Percentiles rank a stretch among this genome's conserved stretches.
Evolutionary conservation across 2,797 vertebrate species (phyloP).

Genomic region (Sternarchorhynchus goeldii): DNA sequence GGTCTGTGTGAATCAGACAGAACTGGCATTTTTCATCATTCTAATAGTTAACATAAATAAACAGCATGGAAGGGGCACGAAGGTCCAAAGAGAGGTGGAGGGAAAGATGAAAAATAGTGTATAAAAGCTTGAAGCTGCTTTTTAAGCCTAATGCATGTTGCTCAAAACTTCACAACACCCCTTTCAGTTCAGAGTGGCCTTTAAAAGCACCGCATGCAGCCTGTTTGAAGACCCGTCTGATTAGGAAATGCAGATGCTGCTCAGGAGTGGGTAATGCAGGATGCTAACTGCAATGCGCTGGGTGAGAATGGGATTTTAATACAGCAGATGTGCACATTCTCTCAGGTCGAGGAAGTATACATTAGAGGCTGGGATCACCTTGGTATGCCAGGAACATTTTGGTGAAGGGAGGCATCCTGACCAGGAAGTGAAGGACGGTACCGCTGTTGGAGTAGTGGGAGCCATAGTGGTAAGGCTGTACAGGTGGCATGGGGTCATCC

Average conservation of each 20-base stretch:
- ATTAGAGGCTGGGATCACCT: conserved; percentile 72
- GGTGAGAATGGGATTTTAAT: background rate
- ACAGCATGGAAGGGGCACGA: conserved; percentile 47
- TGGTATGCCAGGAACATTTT: conserved; percentile 99
- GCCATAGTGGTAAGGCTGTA: conserved; percentile 97
- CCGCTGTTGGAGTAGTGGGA: conserved; percentile 99
- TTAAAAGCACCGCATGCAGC: conserved; percentile 8
- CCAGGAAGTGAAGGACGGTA: conserved; percentile 96
- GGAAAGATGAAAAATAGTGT: conserved; percentile 48
- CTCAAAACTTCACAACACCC: conserved; percentile 15
- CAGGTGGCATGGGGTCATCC: conserved; percentile 98
- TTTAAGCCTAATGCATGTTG: conserved; percentile 56
- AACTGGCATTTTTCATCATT: background rate
- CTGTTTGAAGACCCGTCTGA: conserved; percentile 37
- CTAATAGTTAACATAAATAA: conserved; percentile 5
- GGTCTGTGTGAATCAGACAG: conserved; percentile 77
- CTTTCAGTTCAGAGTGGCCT: conserved; percentile 25
- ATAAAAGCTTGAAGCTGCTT: conserved; percentile 43
- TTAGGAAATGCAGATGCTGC: conserved; percentile 30
- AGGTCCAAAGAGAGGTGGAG: conserved; percentile 5
- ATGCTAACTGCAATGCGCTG: background rate
- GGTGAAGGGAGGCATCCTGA: conserved; percentile 97
- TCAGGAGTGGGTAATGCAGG: background rate
- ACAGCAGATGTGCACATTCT: background rate
- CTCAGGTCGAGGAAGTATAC: background rate